phyloP scores from a whole-genome alignment of 2,797 vertebrate genomes.

The Eleutherodactylus coqui region DNA sequence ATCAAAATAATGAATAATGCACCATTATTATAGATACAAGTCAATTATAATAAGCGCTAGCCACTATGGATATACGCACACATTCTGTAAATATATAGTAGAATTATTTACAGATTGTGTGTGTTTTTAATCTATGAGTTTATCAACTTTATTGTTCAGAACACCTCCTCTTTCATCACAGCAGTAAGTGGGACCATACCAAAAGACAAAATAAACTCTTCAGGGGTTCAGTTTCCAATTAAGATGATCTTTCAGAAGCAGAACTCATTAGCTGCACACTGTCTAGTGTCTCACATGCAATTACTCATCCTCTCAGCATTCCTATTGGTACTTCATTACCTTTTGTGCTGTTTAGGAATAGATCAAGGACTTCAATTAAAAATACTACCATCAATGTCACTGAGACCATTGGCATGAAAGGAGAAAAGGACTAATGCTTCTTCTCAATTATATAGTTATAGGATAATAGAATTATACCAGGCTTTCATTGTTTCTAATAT shows the following conservation, averaged over 20 bases:
- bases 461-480: not conserved
- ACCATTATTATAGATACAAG: slow-evolving; percentile 8
- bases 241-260: slow-evolving; percentile 55
- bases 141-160: slow-evolving; percentile 19
- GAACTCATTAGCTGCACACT: slow-evolving; percentile 59
- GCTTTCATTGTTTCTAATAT: not conserved
- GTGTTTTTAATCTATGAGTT: slow-evolving; percentile 23
- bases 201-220: slow-evolving; percentile 56
- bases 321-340: slow-evolving; percentile 58
- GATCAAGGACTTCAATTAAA: slow-evolving; percentile 58
- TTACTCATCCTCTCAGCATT: slow-evolving; percentile 62
- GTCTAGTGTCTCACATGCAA: slow-evolving; percentile 55
- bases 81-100: not conserved
- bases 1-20: slow-evolving; percentile 41
- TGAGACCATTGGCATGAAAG: slow-evolving; percentile 29
- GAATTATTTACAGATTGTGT: not conserved
- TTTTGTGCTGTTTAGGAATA: slow-evolving; percentile 50
- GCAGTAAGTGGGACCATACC: slow-evolving; percentile 37
- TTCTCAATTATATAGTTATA: not conserved
- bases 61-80: slow-evolving; percentile 7
- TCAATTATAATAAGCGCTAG: not conserved
- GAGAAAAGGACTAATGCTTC: slow-evolving; percentile 17
- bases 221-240: slow-evolving; percentile 61
- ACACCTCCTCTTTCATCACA: slow-evolving; percentile 24
- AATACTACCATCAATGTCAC: slow-evolving; percentile 42